Evolutionary conservation across 64 coral and sea anemone genomes (phyloP), one percentile per base, ranked within the genome.

Genomic region (Trachythela sp.): DNA sequence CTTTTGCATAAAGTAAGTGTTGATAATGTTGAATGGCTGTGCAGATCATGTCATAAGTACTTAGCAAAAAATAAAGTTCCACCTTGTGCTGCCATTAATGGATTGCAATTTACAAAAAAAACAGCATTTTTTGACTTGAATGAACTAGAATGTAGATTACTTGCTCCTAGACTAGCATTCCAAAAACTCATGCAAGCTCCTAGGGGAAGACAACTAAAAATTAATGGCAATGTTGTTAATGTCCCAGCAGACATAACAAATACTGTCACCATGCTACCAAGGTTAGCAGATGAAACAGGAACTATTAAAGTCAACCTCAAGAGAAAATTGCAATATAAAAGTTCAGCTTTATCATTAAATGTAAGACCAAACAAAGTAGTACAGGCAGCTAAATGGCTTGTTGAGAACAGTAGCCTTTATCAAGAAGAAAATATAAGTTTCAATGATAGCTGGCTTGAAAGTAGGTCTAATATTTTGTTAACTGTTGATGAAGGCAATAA

Each of bases 281-380:
- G 85, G 33, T 4, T 86, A 86, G 13, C 48, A 27, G 1, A 15
- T 24, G 85, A 86, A 22, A 52, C 29, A 11, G 32, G 18, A 0
- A 86, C 85, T 24, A 48, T 86, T 29, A 86, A 86, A 86, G 85
- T 86, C 34, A 38, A 86, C 13, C 17, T 51, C 0, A 86, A 86
- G 26, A 51, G 85, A 37, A 24, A 11, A 87, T 59, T 87, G 30
- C 20, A 87, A 37, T 87, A 36, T 29, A 87, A 87, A 36, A 87
- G 85, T 56, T 56, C 43, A 30, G 85, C 48, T 13, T 15, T 87
- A 14, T 87, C 85, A 11, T 56, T 54, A 36, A 87, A 87, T 87
- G 48, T 87, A 20, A 87, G 85, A 58, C 59, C 59, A 8, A 68
- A 68, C 30, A 68, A 68, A 14, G 59, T 68, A 22, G 20, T 68